phyloP scores from a whole-genome alignment of 2,113 vertebrate genomes.

The Coryphaenoides rupestris region DNA sequence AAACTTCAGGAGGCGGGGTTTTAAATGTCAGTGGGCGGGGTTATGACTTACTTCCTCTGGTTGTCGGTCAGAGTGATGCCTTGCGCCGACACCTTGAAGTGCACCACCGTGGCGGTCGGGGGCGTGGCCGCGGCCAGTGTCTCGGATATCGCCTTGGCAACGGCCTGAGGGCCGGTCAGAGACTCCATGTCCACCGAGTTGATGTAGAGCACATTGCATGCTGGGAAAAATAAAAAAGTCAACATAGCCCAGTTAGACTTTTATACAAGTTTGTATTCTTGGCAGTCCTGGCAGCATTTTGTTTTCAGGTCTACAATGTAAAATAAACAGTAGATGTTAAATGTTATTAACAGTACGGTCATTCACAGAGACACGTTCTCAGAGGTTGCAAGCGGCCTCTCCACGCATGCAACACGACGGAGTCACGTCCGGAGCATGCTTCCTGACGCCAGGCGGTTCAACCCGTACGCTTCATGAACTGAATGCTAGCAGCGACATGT shows the following conservation, averaged over 20 bases:
- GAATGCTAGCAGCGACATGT: conserved; percentile 34
- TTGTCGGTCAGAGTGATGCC: conserved; percentile 98
- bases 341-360: neutral
- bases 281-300: neutral
- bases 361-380: neutral
- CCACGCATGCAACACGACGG: conserved; percentile 48
- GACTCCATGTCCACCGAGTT: conserved; percentile 99
- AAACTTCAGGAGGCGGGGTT: too few species aligned
- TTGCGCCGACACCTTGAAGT: conserved; percentile 97
- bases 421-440: conserved; percentile 49
- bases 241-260: neutral
- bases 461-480: conserved; percentile 16
- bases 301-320: neutral
- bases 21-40: neutral
- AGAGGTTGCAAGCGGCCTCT: neutral
- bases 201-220: conserved; percentile 94
- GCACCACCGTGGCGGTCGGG: conserved; percentile 84
- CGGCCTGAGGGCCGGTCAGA: conserved; percentile 93
- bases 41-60: conserved; percentile 88
- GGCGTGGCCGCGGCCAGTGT: conserved; percentile 77
- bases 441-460: conserved; percentile 21
- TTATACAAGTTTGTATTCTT: neutral
- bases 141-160: conserved; percentile 91
- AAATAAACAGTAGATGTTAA: conserved; percentile 16
- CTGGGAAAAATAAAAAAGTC: conserved; percentile 65